A percentile compares a stretch with the other conserved stretches of the same genome.
Conservation (phyloP, 1,140 invertebrate genomes). For the Leptopilina clavipes region DNA sequence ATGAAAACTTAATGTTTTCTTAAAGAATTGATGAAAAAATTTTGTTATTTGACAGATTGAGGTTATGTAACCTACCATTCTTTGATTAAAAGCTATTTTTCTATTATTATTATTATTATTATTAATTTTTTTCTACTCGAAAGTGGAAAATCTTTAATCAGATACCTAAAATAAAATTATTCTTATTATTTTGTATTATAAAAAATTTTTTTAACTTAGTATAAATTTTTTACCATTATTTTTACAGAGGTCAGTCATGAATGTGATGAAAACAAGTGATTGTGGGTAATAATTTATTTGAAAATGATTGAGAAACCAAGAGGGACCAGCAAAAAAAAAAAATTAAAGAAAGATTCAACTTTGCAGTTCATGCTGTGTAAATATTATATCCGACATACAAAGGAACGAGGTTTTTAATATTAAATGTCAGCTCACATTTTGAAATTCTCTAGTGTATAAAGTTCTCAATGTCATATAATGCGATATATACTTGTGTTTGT, state of each 20-base stretch:
- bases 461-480: constrained; percentile 24
- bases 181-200: too few relatives aligned
- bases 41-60: too few relatives aligned
- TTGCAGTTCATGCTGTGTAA: constrained; percentile 12
- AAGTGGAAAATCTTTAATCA: too few relatives aligned
- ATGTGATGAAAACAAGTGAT: neutral
- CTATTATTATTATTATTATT: too few relatives aligned
- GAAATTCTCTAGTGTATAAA: constrained; percentile 29
- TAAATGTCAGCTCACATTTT: constrained; percentile 31
- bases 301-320: neutral
- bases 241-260: neutral
- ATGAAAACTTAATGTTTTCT: too few relatives aligned
- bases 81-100: too few relatives aligned
- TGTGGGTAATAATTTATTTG: neutral
- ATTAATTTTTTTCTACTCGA: too few relatives aligned
- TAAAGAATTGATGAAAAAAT: too few relatives aligned
- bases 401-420: constrained; percentile 30
- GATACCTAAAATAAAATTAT: too few relatives aligned
- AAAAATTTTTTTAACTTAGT: neutral
- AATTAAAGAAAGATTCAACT: constrained; percentile 1
- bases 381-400: constrained; percentile 2
- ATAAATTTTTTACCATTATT: neutral
- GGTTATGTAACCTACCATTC: too few relatives aligned
- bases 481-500: neutral
- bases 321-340: neutral